Evolutionary conservation across 2,113 vertebrate genomes (phyloP).

Genomic region (Lepus timidus): DNA sequence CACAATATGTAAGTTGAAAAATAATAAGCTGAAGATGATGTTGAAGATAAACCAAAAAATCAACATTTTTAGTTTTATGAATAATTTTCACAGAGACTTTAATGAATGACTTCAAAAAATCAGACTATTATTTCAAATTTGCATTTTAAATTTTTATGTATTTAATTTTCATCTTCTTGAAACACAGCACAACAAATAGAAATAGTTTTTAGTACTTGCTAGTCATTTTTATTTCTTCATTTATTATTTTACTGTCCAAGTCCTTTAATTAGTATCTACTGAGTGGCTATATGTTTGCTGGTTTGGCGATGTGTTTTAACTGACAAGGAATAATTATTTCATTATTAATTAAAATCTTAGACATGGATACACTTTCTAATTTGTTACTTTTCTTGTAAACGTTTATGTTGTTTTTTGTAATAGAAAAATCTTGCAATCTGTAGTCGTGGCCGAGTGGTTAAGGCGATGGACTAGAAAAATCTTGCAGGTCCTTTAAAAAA

Average conservation of each 20-base stretch:
- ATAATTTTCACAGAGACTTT: conserved; percentile 10
- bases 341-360: background rate
- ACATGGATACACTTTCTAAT: background rate
- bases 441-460: too few relatives aligned
- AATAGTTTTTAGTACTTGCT: conserved; percentile 10
- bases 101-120: background rate
- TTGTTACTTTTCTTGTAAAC: conserved; percentile 21
- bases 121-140: too few relatives aligned
- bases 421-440: background rate
- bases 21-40: background rate
- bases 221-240: conserved; percentile 34
- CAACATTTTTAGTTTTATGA: background rate
- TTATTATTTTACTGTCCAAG: background rate
- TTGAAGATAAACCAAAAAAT: background rate
- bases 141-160: too few relatives aligned
- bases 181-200: too few relatives aligned
- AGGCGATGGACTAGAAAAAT: background rate
- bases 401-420: background rate
- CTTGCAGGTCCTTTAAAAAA: too few relatives aligned
- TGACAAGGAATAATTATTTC: conserved; percentile 24
- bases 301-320: background rate
- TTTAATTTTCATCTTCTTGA: too few relatives aligned
- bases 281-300: background rate
- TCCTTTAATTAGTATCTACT: conserved; percentile 9
- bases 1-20: background rate